Evolutionary conservation across 2,797 vertebrate species (phyloP), one percentile per base, ranked within the genome.

Genomic region (Diceros bicornis): DNA sequence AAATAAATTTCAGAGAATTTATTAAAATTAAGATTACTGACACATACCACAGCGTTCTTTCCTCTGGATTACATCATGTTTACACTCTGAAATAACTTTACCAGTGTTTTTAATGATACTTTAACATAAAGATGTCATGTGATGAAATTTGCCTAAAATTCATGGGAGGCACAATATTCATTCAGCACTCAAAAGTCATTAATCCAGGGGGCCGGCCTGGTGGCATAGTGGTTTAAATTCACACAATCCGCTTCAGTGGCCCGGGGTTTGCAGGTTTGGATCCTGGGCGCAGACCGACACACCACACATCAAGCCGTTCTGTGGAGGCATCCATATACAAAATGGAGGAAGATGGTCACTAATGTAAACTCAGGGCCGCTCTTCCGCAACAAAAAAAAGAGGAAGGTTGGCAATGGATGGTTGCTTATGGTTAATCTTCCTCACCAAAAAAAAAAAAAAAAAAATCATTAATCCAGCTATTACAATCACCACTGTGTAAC

Each of bases 1-100:
- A n/a, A 47, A 25, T 61, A 34, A 37, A 18, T 88, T 96, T 96
- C 34, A 34, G 16, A 94, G 8, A 25, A 9, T 86, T 94, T 27
- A 74, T 93, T 84, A 69, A 94, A 90, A 71, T 94, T 10, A 81
- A 75, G 12, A 95, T 66, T 77, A n/a, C 4, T 66, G 50, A 34
- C 8, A 74, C 21, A 59, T 21, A 18, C 1, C 12, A 29, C 34
- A 17, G 25, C 55, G 5, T 21, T 86, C 55, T 90, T 94, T 81
- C 18, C 4, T 59, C 4, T 66, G 50, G 6, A 62, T 68, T 25
- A 25, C 14, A 84, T 57, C 21, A 81, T 21, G 1, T 57, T 64
- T 81, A 57, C 6, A 4, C 8, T 83, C 5, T 55, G 66, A 93
- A 96, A 81, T 83, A 89, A 94, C 4, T 4, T 91, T 37, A 9